A percentile compares a stretch with the other conserved stretches of the same genome.
Conservation (phyloP, 2,113 vertebrate genomes). For the Ctenodactylus gundi region DNA sequence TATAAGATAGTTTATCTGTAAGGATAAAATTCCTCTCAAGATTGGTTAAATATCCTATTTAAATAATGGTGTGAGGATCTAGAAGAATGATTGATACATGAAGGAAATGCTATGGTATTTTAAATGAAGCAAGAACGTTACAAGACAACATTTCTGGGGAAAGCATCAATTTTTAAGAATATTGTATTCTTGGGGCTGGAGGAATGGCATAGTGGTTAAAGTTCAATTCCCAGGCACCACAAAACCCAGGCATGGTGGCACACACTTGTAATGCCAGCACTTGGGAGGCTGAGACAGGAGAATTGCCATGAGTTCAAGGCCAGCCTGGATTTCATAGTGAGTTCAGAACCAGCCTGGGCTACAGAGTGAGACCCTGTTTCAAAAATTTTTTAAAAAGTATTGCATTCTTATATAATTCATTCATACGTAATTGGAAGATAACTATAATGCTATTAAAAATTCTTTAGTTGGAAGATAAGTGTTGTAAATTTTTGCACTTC, state of each 20-base stretch:
- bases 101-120: background rate
- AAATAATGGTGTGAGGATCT: background rate
- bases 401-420: background rate
- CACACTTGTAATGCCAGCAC: no score
- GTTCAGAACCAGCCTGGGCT: no score
- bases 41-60: background rate
- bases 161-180: background rate
- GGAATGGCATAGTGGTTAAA: no score
- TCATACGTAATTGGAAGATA: background rate
- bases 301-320: no score
- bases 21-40: background rate
- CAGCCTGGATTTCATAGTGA: no score
- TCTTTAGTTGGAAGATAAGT: background rate
- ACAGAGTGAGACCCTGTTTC: no score
- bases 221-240: no score
- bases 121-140: background rate
- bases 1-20: conserved; percentile 30
- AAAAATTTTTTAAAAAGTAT: background rate
- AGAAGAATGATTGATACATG: background rate
- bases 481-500: background rate
- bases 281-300: no score
- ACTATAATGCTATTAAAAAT: background rate
- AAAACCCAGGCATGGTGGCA: no score
- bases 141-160: background rate
- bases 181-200: no score